phyloP scores from a whole-genome alignment of 2,113 vertebrate species.

The Panurus biarmicus region DNA sequence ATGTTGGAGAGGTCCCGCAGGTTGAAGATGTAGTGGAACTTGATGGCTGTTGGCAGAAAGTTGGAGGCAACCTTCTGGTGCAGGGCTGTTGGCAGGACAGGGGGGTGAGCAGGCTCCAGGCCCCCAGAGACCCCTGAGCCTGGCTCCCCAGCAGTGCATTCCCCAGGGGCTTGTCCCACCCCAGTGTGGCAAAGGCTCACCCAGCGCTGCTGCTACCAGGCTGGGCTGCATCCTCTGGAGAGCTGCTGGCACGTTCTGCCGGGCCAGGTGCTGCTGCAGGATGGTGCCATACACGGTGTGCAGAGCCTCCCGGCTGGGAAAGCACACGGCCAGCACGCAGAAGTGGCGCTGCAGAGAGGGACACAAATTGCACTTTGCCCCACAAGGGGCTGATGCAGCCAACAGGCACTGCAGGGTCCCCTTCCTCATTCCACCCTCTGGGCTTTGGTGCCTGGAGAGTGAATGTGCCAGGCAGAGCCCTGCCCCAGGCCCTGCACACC shows the following conservation, averaged over 20 bases:
- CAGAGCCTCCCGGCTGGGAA: slow-evolving; percentile 70
- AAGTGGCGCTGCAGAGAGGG: slow-evolving; percentile 66
- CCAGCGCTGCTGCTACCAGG: slow-evolving; percentile 64
- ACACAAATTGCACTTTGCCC: background rate
- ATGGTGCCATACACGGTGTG: slow-evolving; percentile 63
- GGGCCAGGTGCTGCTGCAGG: slow-evolving; percentile 65
- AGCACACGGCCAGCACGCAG: slow-evolving; percentile 68
- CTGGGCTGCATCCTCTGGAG: slow-evolving; percentile 48
- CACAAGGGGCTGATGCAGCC: background rate
- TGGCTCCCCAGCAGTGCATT: background rate
- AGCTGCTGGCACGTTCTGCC: background rate
- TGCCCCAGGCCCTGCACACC: background rate
- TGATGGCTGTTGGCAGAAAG: slow-evolving; percentile 74
- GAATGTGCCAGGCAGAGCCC: rapidly evolving
- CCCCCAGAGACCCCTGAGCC: background rate
- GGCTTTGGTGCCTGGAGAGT: background rate
- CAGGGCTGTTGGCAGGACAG: slow-evolving; percentile 44
- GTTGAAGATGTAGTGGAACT: slow-evolving; percentile 78
- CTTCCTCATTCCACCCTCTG: background rate
- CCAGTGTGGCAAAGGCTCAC: background rate
- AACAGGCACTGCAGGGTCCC: rapidly evolving
- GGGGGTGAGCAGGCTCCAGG: background rate
- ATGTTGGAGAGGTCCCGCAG: slow-evolving; percentile 75
- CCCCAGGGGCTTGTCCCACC: background rate
- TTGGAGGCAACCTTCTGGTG: slow-evolving; percentile 68